These are phyloP conservation scores for Myripristis jacobus DNA, from an alignment of 2,797 vertebrate species.

Conservation along the genomic window DNA sequence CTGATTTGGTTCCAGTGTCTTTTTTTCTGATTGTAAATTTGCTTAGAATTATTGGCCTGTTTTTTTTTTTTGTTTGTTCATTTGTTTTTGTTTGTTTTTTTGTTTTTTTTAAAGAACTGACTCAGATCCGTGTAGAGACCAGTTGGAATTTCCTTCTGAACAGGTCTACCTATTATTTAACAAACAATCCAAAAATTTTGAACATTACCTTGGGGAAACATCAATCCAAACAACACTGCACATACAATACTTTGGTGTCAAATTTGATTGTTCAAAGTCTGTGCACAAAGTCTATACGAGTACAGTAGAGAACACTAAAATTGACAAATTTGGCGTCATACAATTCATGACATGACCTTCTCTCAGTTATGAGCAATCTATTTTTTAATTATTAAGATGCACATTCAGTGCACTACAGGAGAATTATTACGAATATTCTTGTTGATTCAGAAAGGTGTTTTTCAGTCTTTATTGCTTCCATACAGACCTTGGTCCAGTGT, in stretches of 20 bases:
- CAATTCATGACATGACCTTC: conserved; percentile 14
- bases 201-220: conserved; percentile 48
- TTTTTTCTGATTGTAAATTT: conserved; percentile 16
- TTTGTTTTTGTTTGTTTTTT: no score
- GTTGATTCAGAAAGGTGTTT: conserved; percentile 34
- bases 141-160: conserved; percentile 23
- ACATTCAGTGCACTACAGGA: conserved; percentile 26
- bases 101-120: background rate
- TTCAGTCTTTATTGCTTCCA: conserved; percentile 72
- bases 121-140: conserved; percentile 21
- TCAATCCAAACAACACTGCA: conserved; percentile 35
- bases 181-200: conserved; percentile 28
- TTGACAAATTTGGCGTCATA: conserved; percentile 16
- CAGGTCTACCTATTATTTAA: conserved; percentile 13
- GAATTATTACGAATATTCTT: conserved; percentile 5
- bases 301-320: conserved; percentile 36
- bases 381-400: conserved; percentile 26
- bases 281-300: conserved; percentile 13
- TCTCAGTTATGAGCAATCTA: conserved; percentile 19
- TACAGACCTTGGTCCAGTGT: conserved; percentile 44
- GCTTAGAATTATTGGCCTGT: background rate
- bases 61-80: no score
- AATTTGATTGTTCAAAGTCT: conserved; percentile 30
- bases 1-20: conserved; percentile 25
- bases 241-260: conserved; percentile 70